These are phyloP conservation scores for Cheilosia pagana DNA, from an alignment of 2,888 invertebrate genomes.

Conservation along the genomic window DNA sequence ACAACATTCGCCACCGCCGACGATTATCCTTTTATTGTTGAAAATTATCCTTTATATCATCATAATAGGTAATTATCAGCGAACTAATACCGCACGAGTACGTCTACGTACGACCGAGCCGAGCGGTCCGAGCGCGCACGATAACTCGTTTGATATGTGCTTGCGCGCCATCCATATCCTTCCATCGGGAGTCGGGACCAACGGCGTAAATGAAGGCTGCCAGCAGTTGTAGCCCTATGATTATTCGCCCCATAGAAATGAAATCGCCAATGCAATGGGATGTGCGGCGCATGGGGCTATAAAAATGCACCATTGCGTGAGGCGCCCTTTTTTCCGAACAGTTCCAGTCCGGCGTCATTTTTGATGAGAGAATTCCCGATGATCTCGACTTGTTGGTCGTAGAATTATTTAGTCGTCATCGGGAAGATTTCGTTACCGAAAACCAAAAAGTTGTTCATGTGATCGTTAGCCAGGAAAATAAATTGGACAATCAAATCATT, in stretches of 20 bases:
- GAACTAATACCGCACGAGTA: conserved; percentile 76
- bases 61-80: conserved; percentile 76
- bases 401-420: conserved; percentile 68
- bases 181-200: conserved; percentile 4
- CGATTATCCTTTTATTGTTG: conserved; percentile 76
- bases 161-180: conserved; percentile 21
- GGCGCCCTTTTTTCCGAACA: conserved; percentile 68
- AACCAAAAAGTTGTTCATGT: conserved; percentile 66
- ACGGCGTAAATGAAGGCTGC: conserved; percentile 48
- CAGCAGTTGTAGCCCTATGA: conserved; percentile 68
- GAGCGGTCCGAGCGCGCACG: conserved; percentile 21
- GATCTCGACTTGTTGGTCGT: conserved; percentile 36
- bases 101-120: conserved; percentile 33
- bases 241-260: conserved; percentile 64
- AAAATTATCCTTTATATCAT: conserved; percentile 76
- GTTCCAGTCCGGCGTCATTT: conserved; percentile 49
- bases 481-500: conserved; percentile 82
- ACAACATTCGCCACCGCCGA: conserved; percentile 72
- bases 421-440: conserved; percentile 65
- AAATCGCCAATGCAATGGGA: conserved; percentile 37
- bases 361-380: conserved; percentile 58
- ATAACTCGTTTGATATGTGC: conserved; percentile 60
- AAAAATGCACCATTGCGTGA: conserved; percentile 72
- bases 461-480: conserved; percentile 80
- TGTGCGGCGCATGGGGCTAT: conserved; percentile 60